phyloP scores from a whole-genome alignment of 2,797 vertebrate species.

The Falco cherrug region DNA sequence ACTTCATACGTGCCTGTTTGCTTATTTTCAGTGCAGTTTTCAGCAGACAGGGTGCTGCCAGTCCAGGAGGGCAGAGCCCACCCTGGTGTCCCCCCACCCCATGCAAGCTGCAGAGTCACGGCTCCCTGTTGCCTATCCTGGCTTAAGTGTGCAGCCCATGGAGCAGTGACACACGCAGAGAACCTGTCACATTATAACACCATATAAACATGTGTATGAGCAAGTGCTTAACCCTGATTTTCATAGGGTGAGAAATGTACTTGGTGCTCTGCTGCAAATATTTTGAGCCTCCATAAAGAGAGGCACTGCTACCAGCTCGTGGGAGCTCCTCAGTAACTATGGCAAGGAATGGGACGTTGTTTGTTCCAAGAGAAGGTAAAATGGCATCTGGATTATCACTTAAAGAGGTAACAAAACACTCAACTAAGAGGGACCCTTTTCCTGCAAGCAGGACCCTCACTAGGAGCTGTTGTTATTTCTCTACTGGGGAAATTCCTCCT shows the following conservation, averaged over 20 bases:
- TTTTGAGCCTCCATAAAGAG: neutral
- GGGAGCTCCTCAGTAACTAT: neutral
- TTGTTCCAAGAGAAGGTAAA: neutral
- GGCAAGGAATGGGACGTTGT: neutral
- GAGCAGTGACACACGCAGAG: neutral
- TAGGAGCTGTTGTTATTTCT: neutral
- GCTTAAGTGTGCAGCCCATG: neutral
- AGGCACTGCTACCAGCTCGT: neutral
- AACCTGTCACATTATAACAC: neutral
- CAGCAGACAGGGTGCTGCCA: neutral
- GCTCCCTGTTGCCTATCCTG: neutral
- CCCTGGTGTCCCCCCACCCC: fast-evolving
- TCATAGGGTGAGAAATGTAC: neutral
- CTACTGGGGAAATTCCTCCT: neutral
- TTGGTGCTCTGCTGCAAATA: neutral
- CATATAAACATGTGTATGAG: neutral
- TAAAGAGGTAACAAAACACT: neutral
- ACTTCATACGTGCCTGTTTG: neutral
- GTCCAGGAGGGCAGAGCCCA: neutral
- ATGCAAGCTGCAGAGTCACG: fast-evolving
- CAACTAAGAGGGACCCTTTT: neutral
- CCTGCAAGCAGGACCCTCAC: neutral
- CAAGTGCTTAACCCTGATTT: neutral
- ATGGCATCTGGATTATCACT: neutral
- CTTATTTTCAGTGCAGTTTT: neutral